Evolutionary conservation across 2,888 invertebrate genomes (phyloP), one percentile per base, ranked within the genome.

Genomic region (Calameuta idolon): DNA sequence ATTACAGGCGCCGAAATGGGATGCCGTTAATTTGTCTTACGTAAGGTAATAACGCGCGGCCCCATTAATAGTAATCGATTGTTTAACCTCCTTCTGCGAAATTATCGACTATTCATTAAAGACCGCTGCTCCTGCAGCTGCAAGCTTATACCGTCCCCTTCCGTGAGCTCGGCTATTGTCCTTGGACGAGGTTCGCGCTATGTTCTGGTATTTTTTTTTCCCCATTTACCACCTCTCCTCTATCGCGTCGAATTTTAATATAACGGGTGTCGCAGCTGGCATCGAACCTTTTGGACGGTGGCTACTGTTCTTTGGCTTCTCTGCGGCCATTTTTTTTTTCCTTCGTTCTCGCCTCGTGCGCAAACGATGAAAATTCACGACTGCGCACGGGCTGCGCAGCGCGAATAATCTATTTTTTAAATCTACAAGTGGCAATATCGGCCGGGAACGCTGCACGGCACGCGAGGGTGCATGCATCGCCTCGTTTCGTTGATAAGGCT

Each of bases 381-480:
- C 71, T 31, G 30, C 55, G 71, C 71, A 4, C 4, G 31, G 31
- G 31, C 31, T 31, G 71, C 33, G 3, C 74, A 34, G n/a, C 34
- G 35, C 74, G 34, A 34, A 15, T 74, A 74, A 74, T 74, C 74
- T 34, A 74, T 34, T 74, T 74, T 74, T 74, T 74, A 11, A 12
- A 74, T 74, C 74, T 74, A n/a, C 35, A 33, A 34, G 74, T 33
- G 74, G 74, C 34, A 33, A 71, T 71, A 15, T 34, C 37, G 37
- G 35, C 12, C 12, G 35, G 31, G 12, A 55, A 55, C 35, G 74
- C 31, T 71, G 71, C 74, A 23, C 23, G 37, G 11, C 74, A 74
- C 74, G 74, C 74, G 74, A 74, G 30, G 74, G 74, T 74, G 74
- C 74, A 74, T 74, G 74, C 74, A 74, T 74, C 35, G 34, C 35